Percentiles rank a stretch among this genome's conserved stretches.
Evolutionary conservation across 2,888 invertebrate genomes (phyloP).

Genomic region (Thera britannica): DNA sequence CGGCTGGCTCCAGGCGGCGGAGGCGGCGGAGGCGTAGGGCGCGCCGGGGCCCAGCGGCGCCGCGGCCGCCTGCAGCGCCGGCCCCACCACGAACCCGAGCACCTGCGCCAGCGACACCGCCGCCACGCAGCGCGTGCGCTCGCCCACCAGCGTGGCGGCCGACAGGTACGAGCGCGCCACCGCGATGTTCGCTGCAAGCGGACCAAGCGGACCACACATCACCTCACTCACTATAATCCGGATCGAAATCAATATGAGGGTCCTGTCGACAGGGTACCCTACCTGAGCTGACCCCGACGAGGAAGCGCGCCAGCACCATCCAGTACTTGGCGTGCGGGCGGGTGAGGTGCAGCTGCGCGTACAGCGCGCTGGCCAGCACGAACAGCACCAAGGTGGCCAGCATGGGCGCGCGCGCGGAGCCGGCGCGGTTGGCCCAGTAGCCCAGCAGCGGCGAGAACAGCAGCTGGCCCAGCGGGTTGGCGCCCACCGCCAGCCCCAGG

Average conservation of each 20-base stretch:
- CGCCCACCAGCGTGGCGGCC: slow-evolving; percentile 91
- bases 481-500: slow-evolving; percentile 93
- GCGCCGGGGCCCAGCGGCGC: slow-evolving; percentile 89
- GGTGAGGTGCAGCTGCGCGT: slow-evolving; percentile 90
- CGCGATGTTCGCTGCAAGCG: slow-evolving; percentile 89
- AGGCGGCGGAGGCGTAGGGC: slow-evolving; percentile 69
- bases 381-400: slow-evolving; percentile 89
- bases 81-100: slow-evolving; percentile 94
- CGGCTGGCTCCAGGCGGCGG: slow-evolving; percentile 82
- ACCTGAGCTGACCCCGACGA: slow-evolving; percentile 94
- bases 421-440: slow-evolving; percentile 92
- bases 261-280: slow-evolving; percentile 18
- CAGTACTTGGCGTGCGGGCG: slow-evolving; percentile 87
- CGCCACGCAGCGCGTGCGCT: slow-evolving; percentile 93
- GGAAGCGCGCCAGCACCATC: slow-evolving; percentile 91
- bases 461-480: slow-evolving; percentile 95
- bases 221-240: too few species aligned
- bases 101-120: slow-evolving; percentile 94
- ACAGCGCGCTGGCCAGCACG: slow-evolving; percentile 89
- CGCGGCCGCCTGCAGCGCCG: slow-evolving; percentile 92
- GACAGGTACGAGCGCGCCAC: slow-evolving; percentile 94
- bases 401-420: slow-evolving; percentile 89
- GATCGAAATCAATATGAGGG: too few species aligned
- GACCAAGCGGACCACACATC: not conserved
- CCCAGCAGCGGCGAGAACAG: slow-evolving; percentile 93